A percentile compares a stretch with the other conserved stretches of the same genome.
Evolutionary conservation across 2,113 vertebrate species (phyloP).

Genomic region (Odocoileus virginianus): DNA sequence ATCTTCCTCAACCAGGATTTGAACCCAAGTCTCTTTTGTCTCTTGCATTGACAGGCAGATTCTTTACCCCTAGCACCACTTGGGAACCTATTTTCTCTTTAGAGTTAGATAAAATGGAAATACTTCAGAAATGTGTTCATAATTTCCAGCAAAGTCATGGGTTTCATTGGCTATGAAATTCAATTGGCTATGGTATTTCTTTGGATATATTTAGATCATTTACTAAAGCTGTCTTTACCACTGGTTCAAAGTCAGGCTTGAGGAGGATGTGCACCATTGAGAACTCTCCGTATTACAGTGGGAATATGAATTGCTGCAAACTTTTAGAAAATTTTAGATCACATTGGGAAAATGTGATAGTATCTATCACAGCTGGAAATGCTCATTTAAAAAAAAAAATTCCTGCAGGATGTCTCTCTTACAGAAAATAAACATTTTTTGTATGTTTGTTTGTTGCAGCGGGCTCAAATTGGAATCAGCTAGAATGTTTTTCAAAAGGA

Average conservation of each 20-base stretch:
- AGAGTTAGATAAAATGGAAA: not conserved
- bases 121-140: not conserved
- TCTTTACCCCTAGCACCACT: not conserved
- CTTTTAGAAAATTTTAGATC: not conserved
- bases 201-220: not conserved
- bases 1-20: not conserved
- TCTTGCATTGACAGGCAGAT: not conserved
- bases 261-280: not conserved
- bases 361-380: not conserved
- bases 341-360: not conserved
- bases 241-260: not conserved
- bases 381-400: not conserved
- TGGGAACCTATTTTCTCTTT: not conserved
- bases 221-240: not conserved
- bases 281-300: not conserved
- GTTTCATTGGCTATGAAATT: not conserved
- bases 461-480: not conserved
- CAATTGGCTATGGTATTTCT: not conserved
- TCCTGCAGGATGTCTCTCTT: not conserved
- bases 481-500: not conserved
- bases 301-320: not conserved
- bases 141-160: not conserved
- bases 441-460: not conserved
- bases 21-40: not conserved
- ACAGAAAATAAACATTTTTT: not conserved